Evolutionary conservation across 1,140 invertebrate genomes (phyloP).

Genomic region (Leucophenga varia): DNA sequence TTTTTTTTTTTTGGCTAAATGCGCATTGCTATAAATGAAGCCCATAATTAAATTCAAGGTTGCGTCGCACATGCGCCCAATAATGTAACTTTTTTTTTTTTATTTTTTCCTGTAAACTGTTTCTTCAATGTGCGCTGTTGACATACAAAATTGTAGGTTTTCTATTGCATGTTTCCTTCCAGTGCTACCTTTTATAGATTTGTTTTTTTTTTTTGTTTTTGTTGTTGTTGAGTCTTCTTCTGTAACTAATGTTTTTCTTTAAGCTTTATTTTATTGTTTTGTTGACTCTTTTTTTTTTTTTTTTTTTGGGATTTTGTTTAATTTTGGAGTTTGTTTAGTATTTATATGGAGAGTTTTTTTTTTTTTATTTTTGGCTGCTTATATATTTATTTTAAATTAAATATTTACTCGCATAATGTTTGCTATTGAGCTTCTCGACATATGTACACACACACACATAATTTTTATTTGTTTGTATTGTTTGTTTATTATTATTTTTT

Average conservation of each 20-base stretch:
- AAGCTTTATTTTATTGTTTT: too few species aligned
- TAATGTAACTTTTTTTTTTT: conserved; percentile 15
- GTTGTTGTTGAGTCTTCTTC: conserved; percentile 26
- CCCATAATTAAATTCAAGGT: conserved; percentile 19
- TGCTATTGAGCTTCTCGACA: too few species aligned
- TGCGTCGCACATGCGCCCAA: conserved; percentile 1
- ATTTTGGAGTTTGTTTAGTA: conserved; percentile 24
- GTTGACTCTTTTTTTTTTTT: neutral
- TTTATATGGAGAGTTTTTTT: neutral
- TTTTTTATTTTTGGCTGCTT: conserved; percentile 10
- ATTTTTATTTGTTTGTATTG: too few species aligned
- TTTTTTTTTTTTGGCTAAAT: conserved; percentile 6
- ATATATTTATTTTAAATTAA: neutral
- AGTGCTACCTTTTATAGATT: too few species aligned
- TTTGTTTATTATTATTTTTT: too few species aligned
- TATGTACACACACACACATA: too few species aligned
- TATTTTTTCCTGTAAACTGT: too few species aligned
- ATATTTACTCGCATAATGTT: too few species aligned
- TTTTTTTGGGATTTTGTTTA: conserved; percentile 15
- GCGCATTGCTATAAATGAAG: conserved; percentile 8
- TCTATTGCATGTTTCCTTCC: too few species aligned
- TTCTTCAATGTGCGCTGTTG: conserved; percentile 14
- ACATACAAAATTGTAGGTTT: conserved; percentile 15
- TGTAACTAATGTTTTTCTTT: too few species aligned
- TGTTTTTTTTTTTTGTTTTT: conserved; percentile 15